Evolutionary conservation across 2,113 vertebrate species (phyloP), one percentile per base, ranked within the genome.

Genomic region (Otus sunia): DNA sequence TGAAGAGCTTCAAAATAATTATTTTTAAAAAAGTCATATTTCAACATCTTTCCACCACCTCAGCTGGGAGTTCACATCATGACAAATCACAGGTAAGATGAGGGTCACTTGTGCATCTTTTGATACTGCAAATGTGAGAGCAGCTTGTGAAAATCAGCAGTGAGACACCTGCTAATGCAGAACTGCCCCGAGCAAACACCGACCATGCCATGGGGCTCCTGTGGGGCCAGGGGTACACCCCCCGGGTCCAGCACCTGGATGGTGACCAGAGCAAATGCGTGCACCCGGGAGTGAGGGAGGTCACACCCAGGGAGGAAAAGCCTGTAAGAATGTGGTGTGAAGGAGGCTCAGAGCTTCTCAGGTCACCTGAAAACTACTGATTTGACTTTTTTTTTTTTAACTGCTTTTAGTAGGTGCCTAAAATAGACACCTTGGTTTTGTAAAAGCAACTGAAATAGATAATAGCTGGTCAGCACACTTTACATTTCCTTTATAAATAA

Each of bases 141-240:
- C 11, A 5, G 2, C 27, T 66, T 66, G n/a, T 34, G 52, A 67
- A 41, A 84, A 37, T 18, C 75, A 3, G 1, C 2, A 22, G 34
- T 29, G 60, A 77, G 45, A 59, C 27, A 7, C 17, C 30, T 41
- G 47, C 12, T 62, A 60, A n/a, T 4, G 5, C 41, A 66, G 73
- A 69, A 20, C 34, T 50, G 80, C 68, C 52, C 80, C 1, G 3
- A 41, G 68, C 55, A 80, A 60, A 72, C 3, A 1, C 34, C 4
- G 2, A 1, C 58, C 0, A 0, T 27, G 47, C 39, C 9, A 0
- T 0, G 3, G 41, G 32, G 52, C 6, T 71, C 36, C 19, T 34
- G 6, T 2, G 1, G 62, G 16, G 41, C 0, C 0, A 60, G 50
- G 0, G 3, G 1, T 50, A 53, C 36, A 53, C 19, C 50, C 0